Percentiles rank a stretch among this genome's conserved stretches.
Evolutionary conservation across 2,888 invertebrate species (phyloP).

Genomic region (Hydroisotoma schaefferi): DNA sequence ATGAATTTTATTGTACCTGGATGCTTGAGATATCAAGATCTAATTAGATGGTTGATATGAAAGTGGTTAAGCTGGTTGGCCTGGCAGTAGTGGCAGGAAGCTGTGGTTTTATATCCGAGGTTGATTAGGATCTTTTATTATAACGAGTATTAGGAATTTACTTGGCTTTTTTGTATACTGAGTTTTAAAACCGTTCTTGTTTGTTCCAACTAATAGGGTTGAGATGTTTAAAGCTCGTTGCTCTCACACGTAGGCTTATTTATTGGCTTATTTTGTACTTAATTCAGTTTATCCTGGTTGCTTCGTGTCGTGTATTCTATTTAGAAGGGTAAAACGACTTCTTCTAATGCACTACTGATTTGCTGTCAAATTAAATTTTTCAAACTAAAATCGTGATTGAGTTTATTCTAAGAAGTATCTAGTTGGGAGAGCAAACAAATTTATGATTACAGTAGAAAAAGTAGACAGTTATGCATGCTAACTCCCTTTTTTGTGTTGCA

Average conservation of each 20-base stretch:
- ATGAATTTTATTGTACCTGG: constrained; percentile 1
- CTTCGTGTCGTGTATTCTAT: too few species aligned
- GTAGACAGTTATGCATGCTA: too few species aligned
- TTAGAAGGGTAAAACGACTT: too few species aligned
- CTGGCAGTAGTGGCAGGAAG: constrained; percentile 8
- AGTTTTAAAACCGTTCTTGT: too few species aligned
- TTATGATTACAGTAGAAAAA: too few species aligned
- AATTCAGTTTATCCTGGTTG: too few species aligned
- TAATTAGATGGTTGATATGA: constrained; percentile 2
- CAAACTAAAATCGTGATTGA: too few species aligned
- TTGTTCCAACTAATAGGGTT: background rate
- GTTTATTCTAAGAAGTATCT: too few species aligned
- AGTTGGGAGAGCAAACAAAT: too few species aligned
- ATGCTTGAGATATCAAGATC: constrained; percentile 9
- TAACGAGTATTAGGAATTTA: background rate
- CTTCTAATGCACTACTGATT: too few species aligned
- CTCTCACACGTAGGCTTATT: constrained; percentile 3
- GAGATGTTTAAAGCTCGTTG: constrained; percentile 4
- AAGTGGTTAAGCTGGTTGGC: background rate
- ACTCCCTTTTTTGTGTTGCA: too few species aligned
- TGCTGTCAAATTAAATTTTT: too few species aligned
- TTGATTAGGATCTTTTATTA: constrained; percentile 13
- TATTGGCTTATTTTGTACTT: background rate
- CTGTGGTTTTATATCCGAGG: constrained; percentile 11
- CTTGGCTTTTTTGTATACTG: background rate